These are phyloP conservation scores for Istiophorus platypterus DNA, from an alignment of 2,113 vertebrate genomes.

Conservation along the genomic window DNA sequence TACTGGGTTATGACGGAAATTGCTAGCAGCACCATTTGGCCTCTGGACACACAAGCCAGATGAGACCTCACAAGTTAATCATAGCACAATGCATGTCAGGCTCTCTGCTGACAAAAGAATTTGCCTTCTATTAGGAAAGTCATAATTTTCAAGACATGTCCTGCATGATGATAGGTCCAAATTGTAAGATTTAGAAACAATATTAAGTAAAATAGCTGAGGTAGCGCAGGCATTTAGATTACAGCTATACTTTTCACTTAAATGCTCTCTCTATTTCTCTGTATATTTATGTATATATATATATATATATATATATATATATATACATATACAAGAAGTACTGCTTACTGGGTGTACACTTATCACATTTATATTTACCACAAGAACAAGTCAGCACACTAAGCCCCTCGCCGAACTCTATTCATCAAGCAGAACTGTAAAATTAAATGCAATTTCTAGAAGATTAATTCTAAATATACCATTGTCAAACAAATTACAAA, in stretches of 20 bases:
- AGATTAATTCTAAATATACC: conserved; percentile 43
- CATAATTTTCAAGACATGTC: not conserved
- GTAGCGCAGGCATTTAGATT: not conserved
- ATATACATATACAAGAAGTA: no score
- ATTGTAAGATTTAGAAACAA: not conserved
- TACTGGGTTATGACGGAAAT: conserved; percentile 62
- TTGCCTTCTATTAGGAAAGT: conserved; percentile 23
- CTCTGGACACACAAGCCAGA: conserved; percentile 58
- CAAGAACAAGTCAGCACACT: not conserved
- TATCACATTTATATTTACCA: conserved; percentile 13
- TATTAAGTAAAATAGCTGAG: not conserved
- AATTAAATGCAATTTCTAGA: conserved; percentile 30
- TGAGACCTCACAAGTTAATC: conserved; percentile 69
- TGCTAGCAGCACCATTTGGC: conserved; percentile 67
- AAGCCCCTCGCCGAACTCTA: conserved; percentile 7
- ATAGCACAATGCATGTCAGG: conserved; percentile 57
- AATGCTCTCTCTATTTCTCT: no score
- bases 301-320: no score
- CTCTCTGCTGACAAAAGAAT: conserved; percentile 48
- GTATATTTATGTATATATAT: no score
- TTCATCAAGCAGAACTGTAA: conserved; percentile 22
- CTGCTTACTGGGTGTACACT: not conserved
- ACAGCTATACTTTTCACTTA: not conserved
- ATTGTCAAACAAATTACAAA: conserved; percentile 40
- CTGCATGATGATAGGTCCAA: conserved; percentile 1